Base-by-base conservation (phyloP, 2,888 invertebrate genomes). In the Anaspis maculata region DNA sequence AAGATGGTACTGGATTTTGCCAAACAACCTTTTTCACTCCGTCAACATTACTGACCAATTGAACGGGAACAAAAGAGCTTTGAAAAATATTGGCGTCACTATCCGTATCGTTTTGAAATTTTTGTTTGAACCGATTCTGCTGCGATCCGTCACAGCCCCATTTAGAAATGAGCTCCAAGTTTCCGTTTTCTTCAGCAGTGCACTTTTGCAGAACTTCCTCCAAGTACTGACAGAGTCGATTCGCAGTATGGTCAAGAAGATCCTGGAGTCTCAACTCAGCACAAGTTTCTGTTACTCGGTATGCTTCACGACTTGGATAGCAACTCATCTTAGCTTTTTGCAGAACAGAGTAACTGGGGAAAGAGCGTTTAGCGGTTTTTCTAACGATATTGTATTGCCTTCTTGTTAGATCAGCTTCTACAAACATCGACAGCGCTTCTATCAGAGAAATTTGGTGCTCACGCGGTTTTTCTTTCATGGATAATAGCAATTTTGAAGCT, bases 1-100 rank as follows among this genome's bases (percentile, higher is more conserved):
- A 55, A 6, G 51, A 54, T 12, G 54, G 51, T 6, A 37, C 39
- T 15, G 52, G 51, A 33, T 56, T 57, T 37, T 54, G 39, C 50
- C 52, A 54, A 32, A 55, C 25, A 4, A 48, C 24, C 37, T 42
- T 46, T 16, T 42, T 37, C n/a, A n/a, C n/a, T n/a, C n/a, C n/a
- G n/a, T n/a, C n/a, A n/a, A n/a, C n/a, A 32, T 36, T 37, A 14
- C 41, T 37, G 19, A 42, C 25, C 22, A 49, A 21, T 42, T 34
- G 41, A 13, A 49, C 14, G 33, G 45, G 41, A 13, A 49, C 48
- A 30, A 52, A 37, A 3, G 31, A 53, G 28, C 44, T 51, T 37
- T 46, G 52, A 43, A 60, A 62, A 15, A 61, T 48, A 37, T 49
- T 44, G 11, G 44, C 34, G 30, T 52, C 51, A 12, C 35, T 37